Base-by-base conservation (phyloP, 2,888 invertebrate genomes). In the Exocentrus adspersus region DNA sequence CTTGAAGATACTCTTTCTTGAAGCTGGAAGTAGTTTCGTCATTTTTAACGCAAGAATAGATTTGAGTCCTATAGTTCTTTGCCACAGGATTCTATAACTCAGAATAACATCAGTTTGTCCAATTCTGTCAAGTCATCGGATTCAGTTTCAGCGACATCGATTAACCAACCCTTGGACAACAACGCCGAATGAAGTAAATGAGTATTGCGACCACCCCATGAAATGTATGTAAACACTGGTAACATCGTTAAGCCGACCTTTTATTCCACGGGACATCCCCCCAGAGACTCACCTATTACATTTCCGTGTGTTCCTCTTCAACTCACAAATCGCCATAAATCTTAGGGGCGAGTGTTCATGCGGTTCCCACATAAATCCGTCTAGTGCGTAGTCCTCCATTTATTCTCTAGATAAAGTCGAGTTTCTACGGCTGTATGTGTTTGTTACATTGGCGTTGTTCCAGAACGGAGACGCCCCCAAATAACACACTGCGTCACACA, bases 321-420 rank as follows among this genome's bases (percentile, higher is more conserved):
- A 54, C 60, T 54, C 65, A 59, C 63, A 65, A 63, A 65, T 62
- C 60, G 58, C 57, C 62, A 68, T 68, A 68, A 68, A 68, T 68
- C 65, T 65, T 63, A 28, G 32, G 32, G 61, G 51, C 52, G 52
- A 67, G 69, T 61, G 63, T 67, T 63, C 68, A 60, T 69, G 66
- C 53, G 58, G 63, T 73, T 75, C 74, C 71, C 75, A 74, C 72
- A 75, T 75, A 75, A 76, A 75, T 75, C 68, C 69, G 59, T 73
- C 68, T 63, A 24, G 24, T 62, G 57, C 60, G 67, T 65, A 72
- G 65, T 71, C 69, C 65, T 70, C 70, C 67, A 74, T 74, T 74
- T 72, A 69, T 73, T 57, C 46, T 46, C 19, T n/a, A 57, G 57
- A 57, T 57, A 57, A 45, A 57, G 57, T 57, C 57, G 57, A 46